Evolutionary conservation across 2,888 invertebrate genomes (phyloP).

Genomic region (Dryococelus australis): DNA sequence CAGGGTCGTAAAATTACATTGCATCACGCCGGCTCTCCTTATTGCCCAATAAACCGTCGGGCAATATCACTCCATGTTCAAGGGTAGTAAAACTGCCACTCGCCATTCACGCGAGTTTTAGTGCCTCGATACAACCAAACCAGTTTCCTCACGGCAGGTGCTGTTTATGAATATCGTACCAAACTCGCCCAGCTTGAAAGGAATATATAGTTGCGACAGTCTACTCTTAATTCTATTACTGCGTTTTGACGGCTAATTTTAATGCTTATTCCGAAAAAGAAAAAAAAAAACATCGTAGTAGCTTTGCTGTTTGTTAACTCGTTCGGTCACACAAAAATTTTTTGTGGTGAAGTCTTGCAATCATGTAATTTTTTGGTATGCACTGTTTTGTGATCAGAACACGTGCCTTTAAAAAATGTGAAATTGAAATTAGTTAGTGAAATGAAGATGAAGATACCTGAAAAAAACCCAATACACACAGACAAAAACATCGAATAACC

Average conservation of each 20-base stretch:
- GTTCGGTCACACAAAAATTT: too few relatives aligned
- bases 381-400: too few relatives aligned
- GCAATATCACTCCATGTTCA: neutral
- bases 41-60: neutral
- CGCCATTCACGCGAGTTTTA: neutral
- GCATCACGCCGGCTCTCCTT: neutral
- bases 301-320: too few relatives aligned
- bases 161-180: neutral
- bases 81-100: neutral
- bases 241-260: neutral
- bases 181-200: neutral
- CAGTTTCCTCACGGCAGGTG: neutral
- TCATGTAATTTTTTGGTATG: too few relatives aligned
- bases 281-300: too few relatives aligned
- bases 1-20: neutral
- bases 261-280: too few relatives aligned
- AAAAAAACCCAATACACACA: too few relatives aligned
- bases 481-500: too few relatives aligned
- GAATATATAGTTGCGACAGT: neutral
- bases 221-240: neutral
- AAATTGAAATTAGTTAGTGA: too few relatives aligned
- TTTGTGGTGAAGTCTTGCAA: too few relatives aligned
- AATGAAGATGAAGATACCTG: too few relatives aligned
- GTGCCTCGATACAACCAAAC: neutral
- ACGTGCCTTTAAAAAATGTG: too few relatives aligned